A percentile compares a stretch with the other conserved stretches of the same genome.
phyloP scores from a whole-genome alignment of 2,888 invertebrate species.

The Macrosoma leucophasiata region DNA sequence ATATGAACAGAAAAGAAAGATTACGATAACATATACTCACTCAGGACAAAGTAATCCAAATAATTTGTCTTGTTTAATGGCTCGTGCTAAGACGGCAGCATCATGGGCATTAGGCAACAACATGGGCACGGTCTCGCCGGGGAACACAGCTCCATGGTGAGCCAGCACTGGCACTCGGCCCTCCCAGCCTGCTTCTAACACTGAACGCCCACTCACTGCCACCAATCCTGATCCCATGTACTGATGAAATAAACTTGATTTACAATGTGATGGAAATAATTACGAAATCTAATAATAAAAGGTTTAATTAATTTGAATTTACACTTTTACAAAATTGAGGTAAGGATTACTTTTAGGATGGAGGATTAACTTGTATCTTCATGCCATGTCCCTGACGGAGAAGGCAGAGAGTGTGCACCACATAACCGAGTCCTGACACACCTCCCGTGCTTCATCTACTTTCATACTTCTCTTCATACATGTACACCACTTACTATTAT shows the following conservation, averaged over 20 bases:
- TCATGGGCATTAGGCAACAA: slow-evolving; percentile 42
- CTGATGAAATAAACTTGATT: slow-evolving; percentile 30
- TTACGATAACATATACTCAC: slow-evolving; percentile 31
- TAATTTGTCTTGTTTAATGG: slow-evolving; percentile 43
- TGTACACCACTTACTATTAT: too few species aligned
- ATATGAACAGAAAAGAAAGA: neutral
- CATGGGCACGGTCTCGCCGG: slow-evolving; percentile 68
- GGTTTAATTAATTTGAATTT: too few species aligned
- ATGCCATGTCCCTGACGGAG: too few species aligned
- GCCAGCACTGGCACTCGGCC: slow-evolving; percentile 49
- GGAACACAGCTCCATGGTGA: slow-evolving; percentile 59
- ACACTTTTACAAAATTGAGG: too few species aligned
- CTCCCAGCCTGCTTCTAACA: slow-evolving; percentile 59
- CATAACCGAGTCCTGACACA: too few species aligned
- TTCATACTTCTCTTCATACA: too few species aligned
- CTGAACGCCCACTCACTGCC: slow-evolving; percentile 43
- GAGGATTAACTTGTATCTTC: too few species aligned
- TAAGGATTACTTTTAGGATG: too few species aligned
- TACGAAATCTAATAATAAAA: too few species aligned
- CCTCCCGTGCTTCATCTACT: too few species aligned
- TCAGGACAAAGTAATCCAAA: slow-evolving; percentile 62
- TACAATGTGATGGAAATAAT: neutral
- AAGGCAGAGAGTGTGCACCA: too few species aligned
- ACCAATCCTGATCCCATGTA: slow-evolving; percentile 54
- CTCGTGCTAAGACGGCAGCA: slow-evolving; percentile 32